Evolutionary conservation across 2,888 invertebrate species (phyloP), one percentile per base, ranked within the genome.

Genomic region (Hemaris fuciformis): DNA sequence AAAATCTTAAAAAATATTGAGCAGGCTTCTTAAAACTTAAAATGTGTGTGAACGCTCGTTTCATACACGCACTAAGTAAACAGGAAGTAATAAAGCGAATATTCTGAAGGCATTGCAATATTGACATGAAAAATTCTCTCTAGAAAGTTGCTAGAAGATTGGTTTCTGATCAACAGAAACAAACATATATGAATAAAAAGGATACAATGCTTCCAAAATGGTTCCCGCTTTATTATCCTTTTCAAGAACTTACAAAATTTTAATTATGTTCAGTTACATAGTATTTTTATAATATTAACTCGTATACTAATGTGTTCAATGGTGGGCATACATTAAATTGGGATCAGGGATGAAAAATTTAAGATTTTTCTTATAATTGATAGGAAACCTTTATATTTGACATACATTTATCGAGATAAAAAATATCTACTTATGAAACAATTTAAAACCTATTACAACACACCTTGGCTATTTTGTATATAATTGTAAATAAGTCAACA

Each of bases 271-370:
- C 38, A 45, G 25, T 38, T 60, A 60, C 60, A 46, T 60, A 46
- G 38, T 38, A n/a, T 10, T n/a, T 38, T 20, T 22, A 27, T 48
- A 18, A 53, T 31, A 53, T 53, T 53, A 53, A 31, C 27, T 53
- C 53, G 53, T 53, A 53, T 53, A 53, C 53, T 53, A 53, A 53
- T 53, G 27, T 18, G 27, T 53, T 31, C 53, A 53, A 53, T 53
- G 53, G 53, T 53, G 53, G 53, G 53, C 18, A 31, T 27, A 15
- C 46, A 15, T 27, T 7, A 15, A 10, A 31, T 27, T 31, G 53
- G 31, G 53, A 31, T 31, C 7, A 6, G 8, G 18, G 10, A 43
- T 10, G 20, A 43, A 43, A 18, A 20, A 22, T 20, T 43, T 43
- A 8, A 38, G n/a, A 38, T n/a, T 38, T 38, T 38, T 13, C 38